phyloP scores from a whole-genome alignment of 2,113 vertebrate species.

The Planiliza haematocheilus region DNA sequence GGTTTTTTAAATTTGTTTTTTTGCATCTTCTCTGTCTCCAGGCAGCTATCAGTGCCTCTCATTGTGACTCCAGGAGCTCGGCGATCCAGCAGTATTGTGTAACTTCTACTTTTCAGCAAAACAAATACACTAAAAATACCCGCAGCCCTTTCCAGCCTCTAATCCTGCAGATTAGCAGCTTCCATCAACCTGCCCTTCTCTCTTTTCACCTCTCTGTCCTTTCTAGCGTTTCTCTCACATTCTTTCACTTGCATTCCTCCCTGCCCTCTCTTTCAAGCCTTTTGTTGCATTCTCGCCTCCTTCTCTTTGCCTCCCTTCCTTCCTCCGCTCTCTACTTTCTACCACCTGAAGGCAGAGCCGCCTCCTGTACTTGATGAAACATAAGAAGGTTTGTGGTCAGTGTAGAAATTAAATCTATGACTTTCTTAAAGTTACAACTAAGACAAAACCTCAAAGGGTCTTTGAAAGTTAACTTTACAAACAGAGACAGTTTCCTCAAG shows the following conservation, averaged over 20 bases:
- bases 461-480: not conserved
- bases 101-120: not conserved
- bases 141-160: not conserved
- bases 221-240: constrained; percentile 51
- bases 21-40: too few relatives aligned
- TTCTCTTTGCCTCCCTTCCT: not conserved
- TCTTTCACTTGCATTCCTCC: constrained; percentile 55
- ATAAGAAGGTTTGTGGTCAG: constrained; percentile 1
- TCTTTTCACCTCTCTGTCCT: constrained; percentile 50
- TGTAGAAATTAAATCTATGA: not conserved
- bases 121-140: constrained; percentile 10
- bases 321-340: not conserved
- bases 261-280: constrained; percentile 31
- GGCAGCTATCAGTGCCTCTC: too few relatives aligned
- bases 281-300: not conserved
- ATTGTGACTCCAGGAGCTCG: not conserved
- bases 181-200: constrained; percentile 66
- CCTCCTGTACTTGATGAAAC: not conserved
- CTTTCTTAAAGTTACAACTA: not conserved
- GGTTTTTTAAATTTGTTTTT: too few relatives aligned
- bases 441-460: not conserved
- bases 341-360: not conserved
- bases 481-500: not conserved
- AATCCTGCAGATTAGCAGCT: constrained; percentile 52
- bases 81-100: not conserved